phyloP scores from a whole-genome alignment of 2,888 invertebrate genomes.

The Exephanes ischioxanthus region DNA sequence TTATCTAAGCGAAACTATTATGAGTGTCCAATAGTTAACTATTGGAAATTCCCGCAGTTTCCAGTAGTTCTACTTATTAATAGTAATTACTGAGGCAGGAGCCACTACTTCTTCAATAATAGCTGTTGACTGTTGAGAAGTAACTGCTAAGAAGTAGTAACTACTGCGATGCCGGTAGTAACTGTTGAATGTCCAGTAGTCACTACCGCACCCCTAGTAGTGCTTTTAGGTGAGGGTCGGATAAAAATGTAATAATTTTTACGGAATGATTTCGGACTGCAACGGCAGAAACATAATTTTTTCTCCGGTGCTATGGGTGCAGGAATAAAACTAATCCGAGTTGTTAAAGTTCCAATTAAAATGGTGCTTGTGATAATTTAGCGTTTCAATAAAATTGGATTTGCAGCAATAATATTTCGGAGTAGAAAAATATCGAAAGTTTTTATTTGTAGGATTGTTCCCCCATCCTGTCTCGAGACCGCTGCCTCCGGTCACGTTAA shows the following conservation, averaged over 20 bases:
- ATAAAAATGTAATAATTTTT: background rate
- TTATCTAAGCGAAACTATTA: too few relatives aligned
- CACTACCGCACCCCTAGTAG: too few relatives aligned
- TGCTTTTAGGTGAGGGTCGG: background rate
- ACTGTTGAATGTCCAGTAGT: too few relatives aligned
- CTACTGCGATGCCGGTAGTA: too few relatives aligned
- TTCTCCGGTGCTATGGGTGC: background rate
- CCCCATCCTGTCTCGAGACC: conserved; percentile 42
- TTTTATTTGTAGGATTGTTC: conserved; percentile 61
- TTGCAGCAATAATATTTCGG: background rate
- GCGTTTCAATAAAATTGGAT: background rate
- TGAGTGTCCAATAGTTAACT: too few relatives aligned
- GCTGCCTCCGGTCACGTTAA: conserved; percentile 68
- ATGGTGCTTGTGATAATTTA: background rate
- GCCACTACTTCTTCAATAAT: too few relatives aligned
- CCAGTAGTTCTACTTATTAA: too few relatives aligned
- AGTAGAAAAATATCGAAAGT: conserved; percentile 6
- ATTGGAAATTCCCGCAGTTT: too few relatives aligned
- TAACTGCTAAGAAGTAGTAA: too few relatives aligned
- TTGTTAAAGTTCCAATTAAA: background rate
- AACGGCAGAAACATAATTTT: background rate
- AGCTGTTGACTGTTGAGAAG: too few relatives aligned
- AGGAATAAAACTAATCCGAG: background rate
- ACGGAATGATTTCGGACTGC: background rate
- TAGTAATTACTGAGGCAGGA: too few relatives aligned